phyloP scores from a whole-genome alignment of 2,797 vertebrate genomes.

The Arremon brunneinucha region DNA sequence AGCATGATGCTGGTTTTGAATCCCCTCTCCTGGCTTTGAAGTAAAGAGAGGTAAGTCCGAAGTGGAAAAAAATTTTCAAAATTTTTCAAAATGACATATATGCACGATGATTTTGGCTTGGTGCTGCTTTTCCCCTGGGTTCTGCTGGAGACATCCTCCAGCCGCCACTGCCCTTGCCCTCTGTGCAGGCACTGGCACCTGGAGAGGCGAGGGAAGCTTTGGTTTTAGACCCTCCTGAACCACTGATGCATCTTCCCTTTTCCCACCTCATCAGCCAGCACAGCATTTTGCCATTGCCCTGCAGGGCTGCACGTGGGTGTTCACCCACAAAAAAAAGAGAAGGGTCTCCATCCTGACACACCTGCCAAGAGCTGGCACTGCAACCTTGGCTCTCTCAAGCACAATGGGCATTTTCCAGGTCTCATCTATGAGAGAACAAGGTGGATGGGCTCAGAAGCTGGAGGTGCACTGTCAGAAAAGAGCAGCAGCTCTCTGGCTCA shows the following conservation, averaged over 20 bases:
- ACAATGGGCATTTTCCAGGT: background rate
- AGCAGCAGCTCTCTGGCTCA: background rate
- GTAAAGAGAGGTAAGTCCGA: background rate
- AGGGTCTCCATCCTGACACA: background rate
- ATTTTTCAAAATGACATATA: background rate
- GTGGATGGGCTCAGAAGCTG: background rate
- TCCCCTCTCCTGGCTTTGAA: background rate
- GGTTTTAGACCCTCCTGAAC: background rate
- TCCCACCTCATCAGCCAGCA: background rate
- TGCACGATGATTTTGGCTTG: background rate
- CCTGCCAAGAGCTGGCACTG: accelerated
- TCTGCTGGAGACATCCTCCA: background rate
- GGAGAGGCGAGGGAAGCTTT: background rate
- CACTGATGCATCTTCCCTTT: background rate
- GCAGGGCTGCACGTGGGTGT: accelerated
- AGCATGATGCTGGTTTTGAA: background rate
- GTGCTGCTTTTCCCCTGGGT: background rate
- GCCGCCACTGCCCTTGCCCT: accelerated
- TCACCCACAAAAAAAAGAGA: background rate
- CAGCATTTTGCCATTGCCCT: background rate
- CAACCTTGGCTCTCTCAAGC: accelerated
- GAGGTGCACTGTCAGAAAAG: background rate
- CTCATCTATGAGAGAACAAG: background rate
- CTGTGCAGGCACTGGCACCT: background rate
- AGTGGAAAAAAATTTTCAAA: background rate